phyloP scores from a whole-genome alignment of 2,888 invertebrate genomes.

The Apoderus coryli region DNA sequence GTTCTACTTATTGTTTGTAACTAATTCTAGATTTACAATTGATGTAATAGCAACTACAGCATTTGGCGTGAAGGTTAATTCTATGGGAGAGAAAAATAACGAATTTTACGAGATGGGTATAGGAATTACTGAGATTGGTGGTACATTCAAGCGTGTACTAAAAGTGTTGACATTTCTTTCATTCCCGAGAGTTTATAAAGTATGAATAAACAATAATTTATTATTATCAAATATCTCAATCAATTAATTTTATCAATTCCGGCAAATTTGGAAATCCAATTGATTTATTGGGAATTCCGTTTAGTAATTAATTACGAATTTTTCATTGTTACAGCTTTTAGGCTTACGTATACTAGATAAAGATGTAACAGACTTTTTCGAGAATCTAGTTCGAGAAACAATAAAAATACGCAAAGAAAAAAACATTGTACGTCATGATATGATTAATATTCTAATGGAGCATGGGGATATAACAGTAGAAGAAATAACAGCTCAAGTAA shows the following conservation, averaged over 20 bases:
- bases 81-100: conserved; percentile 11
- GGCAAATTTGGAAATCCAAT: too few relatives aligned
- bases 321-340: conserved; percentile 11
- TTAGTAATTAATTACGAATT: too few relatives aligned
- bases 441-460: conserved; percentile 42
- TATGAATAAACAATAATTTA: too few relatives aligned
- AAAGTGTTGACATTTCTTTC: conserved; percentile 11
- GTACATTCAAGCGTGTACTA: conserved; percentile 6
- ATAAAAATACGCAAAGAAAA: conserved; percentile 34
- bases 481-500: conserved; percentile 42
- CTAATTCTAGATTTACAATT: conserved; percentile 15
- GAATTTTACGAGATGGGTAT: conserved; percentile 14
- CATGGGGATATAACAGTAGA: conserved; percentile 26
- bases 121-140: conserved; percentile 11
- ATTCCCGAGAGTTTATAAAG: conserved; percentile 11
- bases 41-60: conserved; percentile 15
- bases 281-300: too few relatives aligned
- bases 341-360: conserved; percentile 11
- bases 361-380: conserved; percentile 18
- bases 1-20: too few relatives aligned
- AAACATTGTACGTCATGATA: conserved; percentile 38
- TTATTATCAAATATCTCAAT: too few relatives aligned
- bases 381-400: conserved; percentile 25
- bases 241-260: too few relatives aligned
- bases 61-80: conserved; percentile 14